Evolutionary conservation across 2,113 vertebrate species (phyloP), one percentile per base, ranked within the genome.

Genomic region (Copsychus sechellarum): DNA sequence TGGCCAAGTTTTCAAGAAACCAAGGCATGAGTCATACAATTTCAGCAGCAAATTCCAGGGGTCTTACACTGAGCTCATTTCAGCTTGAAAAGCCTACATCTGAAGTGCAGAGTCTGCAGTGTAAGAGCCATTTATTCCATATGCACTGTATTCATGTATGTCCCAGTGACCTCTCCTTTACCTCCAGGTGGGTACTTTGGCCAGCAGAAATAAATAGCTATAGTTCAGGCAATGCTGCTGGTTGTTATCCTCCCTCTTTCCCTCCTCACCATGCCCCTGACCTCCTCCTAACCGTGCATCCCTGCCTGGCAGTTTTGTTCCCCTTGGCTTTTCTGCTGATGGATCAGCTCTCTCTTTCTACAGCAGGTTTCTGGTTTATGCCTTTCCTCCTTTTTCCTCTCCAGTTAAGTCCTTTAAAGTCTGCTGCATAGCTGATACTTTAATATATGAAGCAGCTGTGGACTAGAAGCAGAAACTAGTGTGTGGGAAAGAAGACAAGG

Each of bases 231-330:
- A 1, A 3, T 86, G 54, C 20, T 83, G 42, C 26, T 73, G 45
- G 23, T 85, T 29, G 14, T 73, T 94, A 22, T 33, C 36, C 21
- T 91, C 29, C 28, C 6, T 80, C 11, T 24, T 31, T 72, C 45
- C 28, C 38, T 76, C 54, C 14, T 77, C 38, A 18, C 36, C 31
- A 28, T 40, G 43, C 6, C 61, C 8, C 58, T 72, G n/a, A 82
- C 40, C 5, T 51, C 24, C 42, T 78, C 6, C 33, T 77, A 33
- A 6, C 25, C 15, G 18, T 1, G 0, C 1, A 0, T 88, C 20
- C 20, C 36, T 13, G 8, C 17, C 42, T 38, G 47, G 38, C 12
- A 42, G 24, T 24, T 47, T 51, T 81, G 16, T 61, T 91, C 26
- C 31, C 10, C 31, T 67, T 50, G 58, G 4, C 64, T 81, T 18